Evolutionary conservation across 2,888 invertebrate genomes (phyloP).

Genomic region (Platerodrilus igneus): DNA sequence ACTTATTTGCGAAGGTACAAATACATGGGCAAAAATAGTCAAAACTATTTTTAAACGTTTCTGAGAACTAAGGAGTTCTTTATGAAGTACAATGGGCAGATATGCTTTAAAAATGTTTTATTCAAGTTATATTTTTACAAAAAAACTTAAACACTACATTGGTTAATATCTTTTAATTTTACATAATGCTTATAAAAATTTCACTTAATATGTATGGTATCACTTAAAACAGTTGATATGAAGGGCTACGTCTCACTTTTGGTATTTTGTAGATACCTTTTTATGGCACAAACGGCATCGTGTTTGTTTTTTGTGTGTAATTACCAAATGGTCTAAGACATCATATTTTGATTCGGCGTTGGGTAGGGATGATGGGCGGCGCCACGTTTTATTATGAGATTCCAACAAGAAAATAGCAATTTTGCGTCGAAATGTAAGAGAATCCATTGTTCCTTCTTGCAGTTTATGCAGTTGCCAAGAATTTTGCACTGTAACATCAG

Average conservation of each 20-base stretch:
- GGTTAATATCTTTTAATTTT: no score
- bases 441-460: conserved; percentile 2
- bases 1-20: no score
- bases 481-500: conserved; percentile 3
- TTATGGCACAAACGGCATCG: conserved; percentile 2
- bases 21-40: no score
- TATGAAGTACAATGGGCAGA: no score
- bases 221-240: conserved; percentile 3
- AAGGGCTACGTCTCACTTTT: conserved; percentile 4
- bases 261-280: conserved; percentile 5
- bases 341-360: not conserved
- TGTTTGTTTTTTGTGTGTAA: not conserved
- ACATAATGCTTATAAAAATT: no score
- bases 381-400: not conserved
- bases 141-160: no score
- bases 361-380: not conserved
- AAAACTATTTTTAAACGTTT: no score
- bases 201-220: no score
- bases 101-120: no score
- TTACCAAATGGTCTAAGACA: not conserved
- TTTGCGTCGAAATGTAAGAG: not conserved
- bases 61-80: no score
- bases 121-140: no score
- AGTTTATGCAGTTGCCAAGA: conserved; percentile 6
- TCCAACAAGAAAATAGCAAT: not conserved